A percentile compares a stretch with the other conserved stretches of the same genome.
Evolutionary conservation across 53 echinoderm and acorn worm genomes (phyloP).

Genomic region (Zoroaster sp.): DNA sequence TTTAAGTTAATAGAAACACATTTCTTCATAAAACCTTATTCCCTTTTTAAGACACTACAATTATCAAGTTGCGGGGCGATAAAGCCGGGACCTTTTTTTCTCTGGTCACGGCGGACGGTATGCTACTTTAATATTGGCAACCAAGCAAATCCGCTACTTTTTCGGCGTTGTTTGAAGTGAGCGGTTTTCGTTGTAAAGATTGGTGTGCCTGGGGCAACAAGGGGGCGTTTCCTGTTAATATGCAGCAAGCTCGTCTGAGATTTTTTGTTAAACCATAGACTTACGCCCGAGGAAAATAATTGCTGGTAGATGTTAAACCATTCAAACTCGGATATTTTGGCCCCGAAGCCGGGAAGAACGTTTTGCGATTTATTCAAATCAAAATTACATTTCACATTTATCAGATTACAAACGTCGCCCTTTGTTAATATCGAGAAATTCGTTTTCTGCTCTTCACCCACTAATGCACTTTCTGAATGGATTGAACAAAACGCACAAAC

Average conservation of each 20-base stretch:
- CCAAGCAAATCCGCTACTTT: background rate
- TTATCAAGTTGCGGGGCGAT: background rate
- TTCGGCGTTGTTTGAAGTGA: slow-evolving; percentile 3
- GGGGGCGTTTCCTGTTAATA: slow-evolving; percentile 11
- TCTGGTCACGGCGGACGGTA: no score
- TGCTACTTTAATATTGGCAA: background rate
- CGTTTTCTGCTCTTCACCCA: no score
- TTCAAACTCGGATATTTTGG: background rate
- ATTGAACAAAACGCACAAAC: no score
- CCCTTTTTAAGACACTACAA: no score
- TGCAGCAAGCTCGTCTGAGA: background rate
- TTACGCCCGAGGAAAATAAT: background rate
- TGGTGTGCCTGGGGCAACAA: background rate
- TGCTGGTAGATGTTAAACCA: background rate
- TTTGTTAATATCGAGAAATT: background rate
- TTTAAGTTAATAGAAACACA: no score
- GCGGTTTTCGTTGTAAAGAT: background rate
- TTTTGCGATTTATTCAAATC: background rate
- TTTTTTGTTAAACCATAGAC: background rate
- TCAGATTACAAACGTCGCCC: background rate
- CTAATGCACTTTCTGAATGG: no score
- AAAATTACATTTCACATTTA: background rate
- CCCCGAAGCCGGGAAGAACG: background rate
- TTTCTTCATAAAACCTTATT: no score
- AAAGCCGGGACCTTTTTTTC: no score